Evolutionary conservation across 1,140 invertebrate genomes (phyloP), one percentile per base, ranked within the genome.

Genomic region (Alviniconcha marisindica): DNA sequence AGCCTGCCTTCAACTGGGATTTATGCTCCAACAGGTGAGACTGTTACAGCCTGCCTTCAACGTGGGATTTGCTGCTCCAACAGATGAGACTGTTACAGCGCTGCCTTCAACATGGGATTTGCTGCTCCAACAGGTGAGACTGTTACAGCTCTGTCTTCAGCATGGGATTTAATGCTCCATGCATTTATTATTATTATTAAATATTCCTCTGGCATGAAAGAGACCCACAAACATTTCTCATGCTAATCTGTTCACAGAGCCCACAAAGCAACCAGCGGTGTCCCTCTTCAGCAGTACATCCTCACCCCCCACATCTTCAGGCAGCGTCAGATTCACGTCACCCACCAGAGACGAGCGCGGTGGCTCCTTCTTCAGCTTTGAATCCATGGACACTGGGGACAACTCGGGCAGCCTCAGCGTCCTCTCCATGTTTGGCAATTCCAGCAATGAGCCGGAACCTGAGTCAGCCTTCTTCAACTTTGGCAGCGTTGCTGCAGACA

Each of bases 321-420:
- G 24, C 60, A 24, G 4, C 60, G 7, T n/a, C 60, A 63, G 24
- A 31, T 4, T 24, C 31, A 71, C 66, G 5, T 71, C 66, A 10
- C 66, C 40, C 42, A 21, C 4, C 60, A 63, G 60, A n/a, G 21
- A 31, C 3, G 73, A 76, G 42, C 73, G 73, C 7, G 42, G 73
- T 4, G 73, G 73, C 2, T 76, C 73, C 10, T 76, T 76, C 73
- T 76, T 76, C 73, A 76, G 73, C 31, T 76, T 76, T 24, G 73
- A 76, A 42, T n/a, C 73, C 73, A 76, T 76, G 73, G 73, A 76
- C 73, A 76, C 73, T 2, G 21, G 73, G 3, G 73, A 76, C 21
- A 12, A 21, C 42, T 7, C 66, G 3, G 73, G 73, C 10, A 42
- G 73, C 5, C 73, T 76, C 14, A 76, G 73, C 31, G 42, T 76